phyloP scores from a whole-genome alignment of 92 coral and sea anemone species.

The Micromussa lordhowensis region DNA sequence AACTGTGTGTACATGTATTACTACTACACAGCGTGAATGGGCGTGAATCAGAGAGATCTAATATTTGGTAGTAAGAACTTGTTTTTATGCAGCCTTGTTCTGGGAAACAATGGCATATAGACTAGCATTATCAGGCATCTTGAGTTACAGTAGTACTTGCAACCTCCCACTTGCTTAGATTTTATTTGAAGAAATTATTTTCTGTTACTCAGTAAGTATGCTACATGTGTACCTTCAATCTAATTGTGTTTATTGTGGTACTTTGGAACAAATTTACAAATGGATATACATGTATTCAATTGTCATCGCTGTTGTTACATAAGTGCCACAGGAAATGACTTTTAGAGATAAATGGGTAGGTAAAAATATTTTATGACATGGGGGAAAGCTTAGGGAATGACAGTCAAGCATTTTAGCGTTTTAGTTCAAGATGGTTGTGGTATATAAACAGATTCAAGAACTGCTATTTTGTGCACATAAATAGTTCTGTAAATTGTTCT shows the following conservation, averaged over 20 bases:
- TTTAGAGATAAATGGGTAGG: neutral
- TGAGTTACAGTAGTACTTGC: neutral
- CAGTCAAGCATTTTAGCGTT: neutral
- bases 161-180: neutral
- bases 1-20: neutral
- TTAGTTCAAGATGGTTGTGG: neutral
- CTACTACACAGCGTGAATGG: neutral
- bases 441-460: neutral
- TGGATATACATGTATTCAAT: too few species aligned
- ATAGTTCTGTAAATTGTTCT: neutral
- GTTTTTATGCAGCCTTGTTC: neutral
- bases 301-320: neutral
- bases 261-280: neutral
- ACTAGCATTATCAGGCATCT: neutral
- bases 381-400: neutral
- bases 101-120: neutral
- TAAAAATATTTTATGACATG: neutral
- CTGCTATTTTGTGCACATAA: neutral
- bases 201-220: neutral
- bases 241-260: neutral
- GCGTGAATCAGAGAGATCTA: neutral
- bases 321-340: neutral
- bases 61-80: neutral
- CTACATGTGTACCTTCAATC: too few species aligned
- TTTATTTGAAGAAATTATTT: neutral